Evolutionary conservation across 2,888 invertebrate species (phyloP).

Genomic region (Melipona bicolor): DNA sequence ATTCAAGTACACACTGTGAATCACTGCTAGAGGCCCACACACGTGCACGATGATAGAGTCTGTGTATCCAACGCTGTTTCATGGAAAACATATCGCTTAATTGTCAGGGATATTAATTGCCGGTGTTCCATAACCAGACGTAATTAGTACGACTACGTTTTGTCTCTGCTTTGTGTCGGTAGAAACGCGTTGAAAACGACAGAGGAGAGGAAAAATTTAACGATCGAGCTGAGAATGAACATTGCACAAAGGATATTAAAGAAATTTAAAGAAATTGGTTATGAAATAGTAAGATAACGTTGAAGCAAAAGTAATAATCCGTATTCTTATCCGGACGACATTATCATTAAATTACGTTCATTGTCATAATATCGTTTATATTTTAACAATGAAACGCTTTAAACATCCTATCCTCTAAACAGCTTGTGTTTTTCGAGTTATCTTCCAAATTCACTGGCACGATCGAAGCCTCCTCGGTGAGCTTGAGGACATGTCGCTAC

Average conservation of each 20-base stretch:
- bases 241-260: too few species aligned
- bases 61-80: neutral
- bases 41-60: neutral
- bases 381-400: neutral
- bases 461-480: neutral
- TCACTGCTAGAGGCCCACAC: neutral
- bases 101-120: slow-evolving; percentile 2
- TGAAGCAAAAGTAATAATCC: too few species aligned
- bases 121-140: neutral
- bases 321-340: neutral
- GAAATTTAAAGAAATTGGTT: neutral
- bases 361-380: neutral
- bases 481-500: neutral
- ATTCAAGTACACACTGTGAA: neutral
- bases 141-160: neutral
- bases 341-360: neutral
- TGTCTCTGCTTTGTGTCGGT: neutral
- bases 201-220: neutral
- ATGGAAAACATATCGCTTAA: slow-evolving; percentile 5
- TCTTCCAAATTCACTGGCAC: neutral
- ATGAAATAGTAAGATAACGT: neutral
- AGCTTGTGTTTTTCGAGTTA: neutral
- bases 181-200: neutral
- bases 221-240: neutral
- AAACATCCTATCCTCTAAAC: neutral